These are phyloP conservation scores for Nebria salina DNA, from an alignment of 2,888 invertebrate species.

Conservation along the genomic window DNA sequence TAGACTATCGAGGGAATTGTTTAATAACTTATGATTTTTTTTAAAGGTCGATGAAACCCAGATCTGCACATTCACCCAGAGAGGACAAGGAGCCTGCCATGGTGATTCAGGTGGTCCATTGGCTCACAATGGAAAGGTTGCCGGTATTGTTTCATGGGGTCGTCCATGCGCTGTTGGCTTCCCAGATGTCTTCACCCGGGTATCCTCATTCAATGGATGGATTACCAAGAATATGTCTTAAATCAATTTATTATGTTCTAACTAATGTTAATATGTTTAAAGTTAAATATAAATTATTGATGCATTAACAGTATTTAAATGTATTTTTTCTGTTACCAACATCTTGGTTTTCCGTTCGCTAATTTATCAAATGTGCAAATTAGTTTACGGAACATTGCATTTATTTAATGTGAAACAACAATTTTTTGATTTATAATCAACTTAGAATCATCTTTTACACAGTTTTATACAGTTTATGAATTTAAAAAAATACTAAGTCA, in stretches of 20 bases:
- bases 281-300: neutral
- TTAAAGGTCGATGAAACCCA: conserved; percentile 62
- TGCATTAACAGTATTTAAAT: too few species aligned
- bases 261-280: neutral
- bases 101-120: conserved; percentile 69
- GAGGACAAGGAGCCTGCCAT: conserved; percentile 69
- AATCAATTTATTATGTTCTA: conserved; percentile 3
- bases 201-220: conserved; percentile 63
- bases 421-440: too few species aligned
- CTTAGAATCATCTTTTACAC: too few species aligned
- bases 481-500: too few species aligned
- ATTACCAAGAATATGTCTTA: conserved; percentile 53
- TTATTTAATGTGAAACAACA: too few species aligned
- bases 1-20: neutral
- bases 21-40: neutral
- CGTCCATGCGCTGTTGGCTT: conserved; percentile 66
- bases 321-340: too few species aligned
- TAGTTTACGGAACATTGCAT: too few species aligned
- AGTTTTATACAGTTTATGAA: too few species aligned
- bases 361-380: too few species aligned
- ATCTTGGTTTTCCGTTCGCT: too few species aligned
- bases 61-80: conserved; percentile 69
- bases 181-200: conserved; percentile 67
- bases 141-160: conserved; percentile 68
- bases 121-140: conserved; percentile 57